These are phyloP conservation scores for Sebastes fasciatus DNA, from an alignment of 2,113 vertebrate species.

Conservation along the genomic window DNA sequence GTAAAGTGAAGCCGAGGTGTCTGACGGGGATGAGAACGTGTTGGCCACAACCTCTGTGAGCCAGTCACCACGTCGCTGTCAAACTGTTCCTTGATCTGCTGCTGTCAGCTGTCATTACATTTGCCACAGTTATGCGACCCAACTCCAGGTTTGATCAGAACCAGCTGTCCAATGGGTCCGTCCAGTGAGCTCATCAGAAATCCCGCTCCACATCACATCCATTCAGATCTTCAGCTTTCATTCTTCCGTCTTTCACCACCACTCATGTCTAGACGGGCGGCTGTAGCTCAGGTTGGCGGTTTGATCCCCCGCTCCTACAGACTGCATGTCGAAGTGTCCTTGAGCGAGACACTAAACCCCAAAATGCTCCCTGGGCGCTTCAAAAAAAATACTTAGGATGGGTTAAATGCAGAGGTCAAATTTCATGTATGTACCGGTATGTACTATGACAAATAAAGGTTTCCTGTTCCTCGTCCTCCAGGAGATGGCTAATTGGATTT, in stretches of 20 bases:
- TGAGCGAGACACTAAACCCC: too few species aligned
- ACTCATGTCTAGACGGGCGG: not conserved
- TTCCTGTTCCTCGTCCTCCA: not conserved
- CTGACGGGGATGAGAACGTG: too few species aligned
- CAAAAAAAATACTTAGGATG: too few species aligned
- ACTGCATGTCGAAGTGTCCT: too few species aligned
- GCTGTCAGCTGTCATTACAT: conserved; percentile 6
- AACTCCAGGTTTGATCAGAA: conserved; percentile 4
- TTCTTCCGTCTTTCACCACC: not conserved
- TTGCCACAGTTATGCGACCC: not conserved
- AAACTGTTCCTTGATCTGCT: not conserved
- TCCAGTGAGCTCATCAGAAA: not conserved
- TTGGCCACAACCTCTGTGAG: not conserved
- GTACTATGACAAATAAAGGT: too few species aligned
- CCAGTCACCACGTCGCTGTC: not conserved
- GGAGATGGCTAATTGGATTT: conserved; percentile 25
- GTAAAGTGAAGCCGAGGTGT: too few species aligned
- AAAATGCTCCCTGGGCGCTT: too few species aligned
- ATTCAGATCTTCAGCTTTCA: not conserved
- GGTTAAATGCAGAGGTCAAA: too few species aligned
- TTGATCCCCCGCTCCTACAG: too few species aligned
- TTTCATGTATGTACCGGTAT: too few species aligned
- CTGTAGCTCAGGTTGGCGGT: too few species aligned
- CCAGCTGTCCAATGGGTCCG: not conserved
- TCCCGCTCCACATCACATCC: not conserved